phyloP scores from a whole-genome alignment of 2,888 invertebrate genomes.

The Drosophila setosimentum region DNA sequence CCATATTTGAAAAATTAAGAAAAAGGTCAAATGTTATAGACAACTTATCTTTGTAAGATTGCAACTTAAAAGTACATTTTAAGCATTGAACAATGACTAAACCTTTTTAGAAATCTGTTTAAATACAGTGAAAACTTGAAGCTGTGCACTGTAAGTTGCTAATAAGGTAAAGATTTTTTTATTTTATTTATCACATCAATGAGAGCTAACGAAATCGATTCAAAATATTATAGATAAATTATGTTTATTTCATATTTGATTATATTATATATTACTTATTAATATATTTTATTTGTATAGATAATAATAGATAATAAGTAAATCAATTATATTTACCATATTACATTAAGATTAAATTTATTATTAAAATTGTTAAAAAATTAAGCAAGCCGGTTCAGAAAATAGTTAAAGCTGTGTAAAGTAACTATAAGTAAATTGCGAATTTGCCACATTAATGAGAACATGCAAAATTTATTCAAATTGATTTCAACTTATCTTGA shows the following conservation, averaged over 20 bases:
- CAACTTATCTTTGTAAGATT: slow-evolving; percentile 2
- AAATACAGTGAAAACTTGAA: background rate
- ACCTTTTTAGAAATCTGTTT: background rate
- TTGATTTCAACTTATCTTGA: background rate
- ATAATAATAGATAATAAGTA: too few relatives aligned
- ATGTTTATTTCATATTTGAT: too few relatives aligned
- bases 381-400: too few relatives aligned
- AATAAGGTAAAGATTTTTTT: background rate
- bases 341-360: background rate
- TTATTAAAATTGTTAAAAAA: background rate
- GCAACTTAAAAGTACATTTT: background rate
- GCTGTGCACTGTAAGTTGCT: background rate
- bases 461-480: background rate
- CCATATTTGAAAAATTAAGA: background rate
- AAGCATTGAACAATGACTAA: background rate
- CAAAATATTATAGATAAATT: too few relatives aligned
- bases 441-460: background rate
- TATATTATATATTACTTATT: too few relatives aligned
- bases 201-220: too few relatives aligned
- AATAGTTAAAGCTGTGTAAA: background rate
- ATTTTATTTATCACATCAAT: background rate
- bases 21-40: slow-evolving; percentile 23
- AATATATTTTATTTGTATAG: too few relatives aligned
- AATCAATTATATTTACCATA: background rate
- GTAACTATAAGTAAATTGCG: background rate